These are phyloP conservation scores for Conus ventricosus DNA, from an alignment of 1,140 invertebrate genomes.

Conservation along the genomic window DNA sequence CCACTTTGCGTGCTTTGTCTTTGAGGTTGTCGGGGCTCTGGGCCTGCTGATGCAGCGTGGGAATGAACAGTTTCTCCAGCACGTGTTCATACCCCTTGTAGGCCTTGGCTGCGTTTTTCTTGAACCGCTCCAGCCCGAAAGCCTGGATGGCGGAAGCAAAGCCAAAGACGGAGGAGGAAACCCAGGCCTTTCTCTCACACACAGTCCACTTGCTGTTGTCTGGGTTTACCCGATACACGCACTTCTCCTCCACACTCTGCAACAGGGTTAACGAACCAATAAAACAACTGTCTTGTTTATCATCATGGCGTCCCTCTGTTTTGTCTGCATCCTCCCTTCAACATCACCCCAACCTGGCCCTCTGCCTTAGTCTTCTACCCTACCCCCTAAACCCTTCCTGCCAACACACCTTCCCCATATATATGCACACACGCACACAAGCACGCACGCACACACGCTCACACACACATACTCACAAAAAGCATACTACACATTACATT, in stretches of 20 bases:
- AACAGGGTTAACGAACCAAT: constrained; percentile 55
- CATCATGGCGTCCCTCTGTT: too few species aligned
- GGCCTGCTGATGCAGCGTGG: constrained; percentile 35
- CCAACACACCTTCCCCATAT: too few species aligned
- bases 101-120: constrained; percentile 88
- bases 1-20: constrained; percentile 53
- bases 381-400: too few species aligned
- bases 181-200: constrained; percentile 87
- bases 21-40: constrained; percentile 43
- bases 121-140: constrained; percentile 91
- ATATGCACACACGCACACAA: too few species aligned
- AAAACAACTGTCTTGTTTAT: background rate
- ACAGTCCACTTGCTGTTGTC: constrained; percentile 85
- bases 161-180: constrained; percentile 88
- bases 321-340: background rate
- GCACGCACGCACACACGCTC: background rate
- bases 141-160: constrained; percentile 90
- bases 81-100: constrained; percentile 84
- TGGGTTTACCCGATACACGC: constrained; percentile 84
- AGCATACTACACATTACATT: too few species aligned
- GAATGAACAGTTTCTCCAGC: constrained; percentile 48
- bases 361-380: background rate
- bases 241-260: constrained; percentile 91
- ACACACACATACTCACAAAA: background rate
- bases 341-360: background rate